Percentiles rank a stretch among this genome's conserved stretches.
Evolutionary conservation across 2,113 vertebrate species (phyloP).

Genomic region (Macaca nemestrina): DNA sequence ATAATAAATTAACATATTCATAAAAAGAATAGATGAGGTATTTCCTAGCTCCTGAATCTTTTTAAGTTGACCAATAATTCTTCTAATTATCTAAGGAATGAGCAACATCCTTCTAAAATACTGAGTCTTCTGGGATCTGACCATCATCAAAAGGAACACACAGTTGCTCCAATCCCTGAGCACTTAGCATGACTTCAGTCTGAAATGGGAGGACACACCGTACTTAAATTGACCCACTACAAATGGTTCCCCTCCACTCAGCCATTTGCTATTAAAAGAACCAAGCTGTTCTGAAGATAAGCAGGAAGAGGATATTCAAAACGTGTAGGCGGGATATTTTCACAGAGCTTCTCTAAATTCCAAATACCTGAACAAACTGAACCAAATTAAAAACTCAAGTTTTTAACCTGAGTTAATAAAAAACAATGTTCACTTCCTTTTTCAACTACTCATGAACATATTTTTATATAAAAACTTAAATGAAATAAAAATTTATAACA

Average conservation of each 20-base stretch:
- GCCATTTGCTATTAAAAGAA: constrained; percentile 78
- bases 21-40: not conserved
- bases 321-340: constrained; percentile 75
- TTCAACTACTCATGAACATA: not conserved
- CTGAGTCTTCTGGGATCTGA: not conserved
- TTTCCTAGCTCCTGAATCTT: not conserved
- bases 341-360: constrained; percentile 70
- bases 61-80: not conserved
- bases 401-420: constrained; percentile 20
- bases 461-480: not conserved
- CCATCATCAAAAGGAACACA: not conserved
- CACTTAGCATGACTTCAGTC: constrained; percentile 30
- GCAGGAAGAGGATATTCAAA: constrained; percentile 79
- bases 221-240: constrained; percentile 65
- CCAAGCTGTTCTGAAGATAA: constrained; percentile 75
- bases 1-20: not conserved
- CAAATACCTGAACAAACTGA: constrained; percentile 70
- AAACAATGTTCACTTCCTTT: not conserved
- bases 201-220: constrained; percentile 56
- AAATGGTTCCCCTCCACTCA: constrained; percentile 66
- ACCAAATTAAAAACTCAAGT: constrained; percentile 60
- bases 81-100: not conserved
- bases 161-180: not conserved
- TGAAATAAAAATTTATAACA: not conserved
- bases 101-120: constrained; percentile 26